Conservation (phyloP, 1,140 invertebrate species). For the Latrodectus geometricus region DNA sequence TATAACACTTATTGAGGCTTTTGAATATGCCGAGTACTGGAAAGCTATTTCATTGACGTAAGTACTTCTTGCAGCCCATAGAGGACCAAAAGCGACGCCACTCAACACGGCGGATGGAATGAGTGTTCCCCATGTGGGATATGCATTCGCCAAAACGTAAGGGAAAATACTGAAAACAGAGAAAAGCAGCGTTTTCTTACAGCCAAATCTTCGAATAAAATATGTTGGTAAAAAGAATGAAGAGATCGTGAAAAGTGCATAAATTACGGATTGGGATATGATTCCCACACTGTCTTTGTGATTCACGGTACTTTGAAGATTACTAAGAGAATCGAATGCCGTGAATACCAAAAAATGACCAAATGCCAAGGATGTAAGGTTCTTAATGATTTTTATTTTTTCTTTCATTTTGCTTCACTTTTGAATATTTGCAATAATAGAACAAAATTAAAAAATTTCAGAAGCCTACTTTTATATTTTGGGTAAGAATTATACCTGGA, state of each 20-base stretch:
- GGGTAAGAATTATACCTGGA: too few relatives aligned
- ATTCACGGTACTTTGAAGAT: slow-evolving; percentile 62
- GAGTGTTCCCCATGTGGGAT: slow-evolving; percentile 66
- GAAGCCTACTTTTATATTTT: too few relatives aligned
- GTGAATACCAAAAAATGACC: slow-evolving; percentile 77
- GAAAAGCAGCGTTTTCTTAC: slow-evolving; percentile 70
- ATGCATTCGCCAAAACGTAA: slow-evolving; percentile 70
- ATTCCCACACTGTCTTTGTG: slow-evolving; percentile 44
- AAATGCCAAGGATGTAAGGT: slow-evolving; percentile 84
- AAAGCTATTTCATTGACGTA: slow-evolving; percentile 72
- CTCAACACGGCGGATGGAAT: slow-evolving; percentile 69
- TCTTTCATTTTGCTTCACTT: not conserved
- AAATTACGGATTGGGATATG: slow-evolving; percentile 65
- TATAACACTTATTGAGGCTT: slow-evolving; percentile 31
- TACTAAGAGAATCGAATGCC: slow-evolving; percentile 55
- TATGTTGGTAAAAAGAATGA: slow-evolving; percentile 62
- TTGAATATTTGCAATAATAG: not conserved
- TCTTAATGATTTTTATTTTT: slow-evolving; percentile 78
- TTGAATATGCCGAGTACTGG: not conserved
- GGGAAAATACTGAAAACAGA: slow-evolving; percentile 68
- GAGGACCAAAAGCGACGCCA: slow-evolving; percentile 71
- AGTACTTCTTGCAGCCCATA: slow-evolving; percentile 73
- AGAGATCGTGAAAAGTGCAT: slow-evolving; percentile 66
- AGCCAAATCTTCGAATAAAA: slow-evolving; percentile 66
- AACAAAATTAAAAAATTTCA: too few relatives aligned